Base-by-base conservation (phyloP, 1,140 invertebrate genomes). In the Diprion similis region DNA sequence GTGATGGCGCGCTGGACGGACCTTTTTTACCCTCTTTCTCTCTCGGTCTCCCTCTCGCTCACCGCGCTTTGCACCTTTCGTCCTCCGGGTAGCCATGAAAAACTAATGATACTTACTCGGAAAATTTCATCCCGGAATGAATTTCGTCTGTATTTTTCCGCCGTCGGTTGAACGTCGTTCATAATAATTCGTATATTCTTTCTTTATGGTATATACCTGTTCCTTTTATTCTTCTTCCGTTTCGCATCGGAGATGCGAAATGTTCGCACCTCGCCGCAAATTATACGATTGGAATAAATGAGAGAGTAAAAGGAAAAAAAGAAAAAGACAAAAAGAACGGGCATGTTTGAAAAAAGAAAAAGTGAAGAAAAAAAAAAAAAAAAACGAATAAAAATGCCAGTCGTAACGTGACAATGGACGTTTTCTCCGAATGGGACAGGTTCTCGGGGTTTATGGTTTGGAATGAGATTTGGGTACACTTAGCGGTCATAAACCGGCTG, bases 391-490 rank as follows among this genome's bases (percentile, higher is more conserved):
- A 59, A 59, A 37, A 37, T 37, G 24, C 51, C 51, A 59, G 51
- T 59, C 51, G n/a, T 59, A 59, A 59, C 51, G 51, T 17, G 51
- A 59, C 51, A 59, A 59, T 59, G n/a, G 51, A 59, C 11, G 51
- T 17, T 59, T 17, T 59, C 51, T 59, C 51, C 11, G 51, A 59
- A 59, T 59, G 51, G n/a, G 51, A 59, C 51, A 59, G 51, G 51
- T 59, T 59, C 51, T 59, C 51, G 51, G n/a, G 51, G 51, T 86
- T 86, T 86, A 86, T 82, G 81, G 80, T 78, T 66, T 17, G 79
- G 79, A 79, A 83, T 83, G 80, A 81, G 83, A 86, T 85, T 83
- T 81, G 83, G 82, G 81, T 83, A 84, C 83, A 83, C 82, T 85
- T 84, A 85, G 84, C 80, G 74, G 78, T 83, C 78, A 79, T 86